These are phyloP conservation scores for Xylota sylvarum DNA, from an alignment of 2,888 invertebrate genomes.

Conservation along the genomic window DNA sequence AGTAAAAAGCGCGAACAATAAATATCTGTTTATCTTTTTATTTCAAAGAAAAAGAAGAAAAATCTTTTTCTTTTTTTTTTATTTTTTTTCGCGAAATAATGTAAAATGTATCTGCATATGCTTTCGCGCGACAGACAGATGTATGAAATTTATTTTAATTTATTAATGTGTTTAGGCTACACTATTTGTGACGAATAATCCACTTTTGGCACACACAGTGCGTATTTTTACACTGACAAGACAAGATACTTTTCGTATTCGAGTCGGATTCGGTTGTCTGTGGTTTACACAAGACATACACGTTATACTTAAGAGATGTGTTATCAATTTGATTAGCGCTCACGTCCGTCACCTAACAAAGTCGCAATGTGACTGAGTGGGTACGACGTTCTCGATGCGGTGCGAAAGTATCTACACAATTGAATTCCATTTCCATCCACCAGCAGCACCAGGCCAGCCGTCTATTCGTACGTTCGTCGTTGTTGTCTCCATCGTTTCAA, in stretches of 20 bases:
- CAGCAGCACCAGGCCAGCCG: conserved; percentile 34
- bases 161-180: background rate
- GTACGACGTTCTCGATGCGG: conserved; percentile 64
- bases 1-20: conserved; percentile 49
- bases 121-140: conserved; percentile 44
- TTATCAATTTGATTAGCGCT: conserved; percentile 72
- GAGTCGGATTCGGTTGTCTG: conserved; percentile 2
- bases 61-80: no score
- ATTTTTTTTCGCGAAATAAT: conserved; percentile 26
- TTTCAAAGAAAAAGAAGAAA: background rate
- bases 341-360: conserved; percentile 81
- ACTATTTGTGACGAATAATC: conserved; percentile 15
- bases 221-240: conserved; percentile 10
- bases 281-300: conserved; percentile 46
- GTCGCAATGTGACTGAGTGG: conserved; percentile 80
- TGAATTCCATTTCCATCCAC: conserved; percentile 64
- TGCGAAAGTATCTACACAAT: conserved; percentile 66
- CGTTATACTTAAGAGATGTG: conserved; percentile 50
- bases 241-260: conserved; percentile 12
- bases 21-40: conserved; percentile 60
- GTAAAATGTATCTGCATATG: conserved; percentile 48
- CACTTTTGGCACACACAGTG: conserved; percentile 30
- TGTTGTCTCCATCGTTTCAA: conserved; percentile 23
- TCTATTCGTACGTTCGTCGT: conserved; percentile 29
- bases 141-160: conserved; percentile 5